These are phyloP conservation scores for Ciconia nigra DNA, from an alignment of 2,797 vertebrate genomes.

Conservation along the genomic window DNA sequence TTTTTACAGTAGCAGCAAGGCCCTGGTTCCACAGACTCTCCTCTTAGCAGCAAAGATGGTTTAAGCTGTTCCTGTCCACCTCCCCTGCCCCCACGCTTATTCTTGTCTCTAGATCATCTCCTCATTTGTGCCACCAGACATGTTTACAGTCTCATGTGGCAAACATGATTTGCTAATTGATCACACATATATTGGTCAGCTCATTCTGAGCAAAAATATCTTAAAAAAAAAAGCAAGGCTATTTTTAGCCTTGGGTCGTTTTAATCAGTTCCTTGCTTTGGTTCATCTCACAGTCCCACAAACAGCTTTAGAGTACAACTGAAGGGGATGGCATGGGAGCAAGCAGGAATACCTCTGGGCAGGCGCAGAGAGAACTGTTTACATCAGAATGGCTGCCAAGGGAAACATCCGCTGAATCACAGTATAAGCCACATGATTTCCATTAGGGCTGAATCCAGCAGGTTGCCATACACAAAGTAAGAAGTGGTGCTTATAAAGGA, in stretches of 20 bases:
- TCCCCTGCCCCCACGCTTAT: neutral
- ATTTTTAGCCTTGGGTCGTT: neutral
- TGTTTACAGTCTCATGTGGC: neutral
- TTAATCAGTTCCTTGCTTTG: neutral
- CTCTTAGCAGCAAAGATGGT: neutral
- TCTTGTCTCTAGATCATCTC: neutral
- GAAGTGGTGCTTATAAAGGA: neutral
- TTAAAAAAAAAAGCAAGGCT: neutral
- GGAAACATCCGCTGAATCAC: neutral
- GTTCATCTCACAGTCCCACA: neutral
- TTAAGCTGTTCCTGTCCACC: neutral
- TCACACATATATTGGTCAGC: neutral
- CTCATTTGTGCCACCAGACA: neutral
- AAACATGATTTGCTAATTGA: neutral
- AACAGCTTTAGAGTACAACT: neutral
- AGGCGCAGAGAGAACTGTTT: neutral
- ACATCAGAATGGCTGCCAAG: neutral
- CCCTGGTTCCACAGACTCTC: neutral
- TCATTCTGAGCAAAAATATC: neutral
- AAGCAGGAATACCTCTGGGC: neutral
- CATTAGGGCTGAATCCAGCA: neutral
- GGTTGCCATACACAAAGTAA: neutral
- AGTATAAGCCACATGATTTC: neutral
- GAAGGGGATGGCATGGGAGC: neutral
- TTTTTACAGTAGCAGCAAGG: neutral